A percentile compares a stretch with the other conserved stretches of the same genome.
These are phyloP conservation scores for Hydraecia micacea DNA, from an alignment of 2,888 invertebrate species.

Conservation along the genomic window DNA sequence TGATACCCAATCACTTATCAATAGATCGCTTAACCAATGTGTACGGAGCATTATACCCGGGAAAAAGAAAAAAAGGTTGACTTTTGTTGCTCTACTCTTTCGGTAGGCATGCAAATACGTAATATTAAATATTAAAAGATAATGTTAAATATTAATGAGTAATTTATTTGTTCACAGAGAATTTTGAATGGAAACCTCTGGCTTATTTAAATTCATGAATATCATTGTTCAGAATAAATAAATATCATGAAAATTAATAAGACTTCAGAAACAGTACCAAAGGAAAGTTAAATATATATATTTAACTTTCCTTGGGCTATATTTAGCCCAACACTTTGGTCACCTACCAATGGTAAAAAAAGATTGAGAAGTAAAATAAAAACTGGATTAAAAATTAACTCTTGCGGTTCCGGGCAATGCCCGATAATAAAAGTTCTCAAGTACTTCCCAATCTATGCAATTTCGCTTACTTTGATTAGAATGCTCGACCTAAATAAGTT, in stretches of 20 bases:
- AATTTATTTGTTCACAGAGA: slow-evolving; percentile 30
- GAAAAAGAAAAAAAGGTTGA: slow-evolving; percentile 39
- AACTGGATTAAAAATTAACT: neutral
- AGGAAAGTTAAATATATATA: neutral
- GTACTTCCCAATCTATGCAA: slow-evolving; percentile 24
- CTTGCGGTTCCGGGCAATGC: neutral
- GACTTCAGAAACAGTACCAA: neutral
- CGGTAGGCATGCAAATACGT: slow-evolving; percentile 38
- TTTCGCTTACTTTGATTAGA: slow-evolving; percentile 36
- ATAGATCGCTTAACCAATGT: slow-evolving; percentile 37
- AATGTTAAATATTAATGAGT: slow-evolving; percentile 45
- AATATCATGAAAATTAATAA: neutral
- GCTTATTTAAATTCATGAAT: slow-evolving; percentile 1
- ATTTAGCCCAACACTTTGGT: neutral
- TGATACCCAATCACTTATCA: slow-evolving; percentile 64
- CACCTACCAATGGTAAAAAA: neutral
- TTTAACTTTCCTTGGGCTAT: too few species aligned
- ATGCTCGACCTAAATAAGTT: slow-evolving; percentile 55
- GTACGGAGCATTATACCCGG: slow-evolving; percentile 34
- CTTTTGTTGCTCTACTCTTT: slow-evolving; percentile 38
- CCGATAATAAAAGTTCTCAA: neutral
- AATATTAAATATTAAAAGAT: slow-evolving; percentile 47
- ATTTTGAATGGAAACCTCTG: slow-evolving; percentile 6
- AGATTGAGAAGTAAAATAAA: neutral
- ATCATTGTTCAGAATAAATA: neutral